phyloP scores from a whole-genome alignment of 2,113 vertebrate species.

The Callaeas wilsoni region DNA sequence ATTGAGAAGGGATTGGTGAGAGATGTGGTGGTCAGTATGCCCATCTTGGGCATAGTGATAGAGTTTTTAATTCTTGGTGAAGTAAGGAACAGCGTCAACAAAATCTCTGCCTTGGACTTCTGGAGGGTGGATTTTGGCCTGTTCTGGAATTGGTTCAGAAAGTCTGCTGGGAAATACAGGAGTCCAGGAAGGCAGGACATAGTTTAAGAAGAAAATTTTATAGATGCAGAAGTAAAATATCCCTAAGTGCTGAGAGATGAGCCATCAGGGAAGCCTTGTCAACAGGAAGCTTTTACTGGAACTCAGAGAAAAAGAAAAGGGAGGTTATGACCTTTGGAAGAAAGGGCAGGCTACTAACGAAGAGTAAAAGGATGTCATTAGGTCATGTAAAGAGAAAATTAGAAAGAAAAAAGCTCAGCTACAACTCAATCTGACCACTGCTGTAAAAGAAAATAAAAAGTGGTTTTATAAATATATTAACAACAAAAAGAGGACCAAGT shows the following conservation, averaged over 20 bases:
- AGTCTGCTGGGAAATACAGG: neutral
- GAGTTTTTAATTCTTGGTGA: neutral
- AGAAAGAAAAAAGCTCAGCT: neutral
- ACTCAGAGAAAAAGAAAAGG: neutral
- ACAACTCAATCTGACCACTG: neutral
- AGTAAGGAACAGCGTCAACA: neutral
- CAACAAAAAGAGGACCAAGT: neutral
- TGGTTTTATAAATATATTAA: neutral
- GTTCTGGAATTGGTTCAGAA: neutral
- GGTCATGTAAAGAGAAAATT: neutral
- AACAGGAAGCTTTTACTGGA: neutral
- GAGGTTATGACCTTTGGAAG: neutral
- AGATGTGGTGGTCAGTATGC: neutral
- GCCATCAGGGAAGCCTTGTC: fast-evolving
- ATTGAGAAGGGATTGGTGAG: neutral
- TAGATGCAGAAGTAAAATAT: neutral
- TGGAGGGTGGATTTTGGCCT: neutral
- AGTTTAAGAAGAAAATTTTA: neutral
- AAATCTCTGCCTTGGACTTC: neutral
- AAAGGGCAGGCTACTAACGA: neutral
- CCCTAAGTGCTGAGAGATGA: neutral
- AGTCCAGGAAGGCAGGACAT: neutral
- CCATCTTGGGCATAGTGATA: neutral
- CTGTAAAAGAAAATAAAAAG: neutral
- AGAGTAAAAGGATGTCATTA: neutral